Evolutionary conservation across 2,113 vertebrate species (phyloP), one percentile per base, ranked within the genome.

Genomic region (Laterallus jamaicensis): DNA sequence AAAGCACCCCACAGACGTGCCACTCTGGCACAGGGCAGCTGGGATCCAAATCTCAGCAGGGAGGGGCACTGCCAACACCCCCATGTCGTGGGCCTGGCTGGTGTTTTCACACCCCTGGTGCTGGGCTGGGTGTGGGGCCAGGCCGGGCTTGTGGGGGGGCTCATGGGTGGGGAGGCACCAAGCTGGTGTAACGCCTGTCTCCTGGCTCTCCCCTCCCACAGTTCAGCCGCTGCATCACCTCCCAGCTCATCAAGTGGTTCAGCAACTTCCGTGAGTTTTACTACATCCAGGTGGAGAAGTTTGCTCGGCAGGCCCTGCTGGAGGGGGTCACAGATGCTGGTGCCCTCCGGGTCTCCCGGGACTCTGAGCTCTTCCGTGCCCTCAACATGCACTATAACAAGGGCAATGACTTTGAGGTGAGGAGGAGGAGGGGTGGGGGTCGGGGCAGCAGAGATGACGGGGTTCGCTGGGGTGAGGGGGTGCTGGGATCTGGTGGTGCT

Each of bases 221-320:
- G 99, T 99, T 99, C 97, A 99, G 99, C 91, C 99, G 99, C 95
- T 99, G 99, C 97, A 98, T 99, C 97, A 99, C 99, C 63, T 99
- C 99, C 47, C 99, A 99, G 98, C 98, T 99, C 92, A 99, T 99
- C 98, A 99, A 99, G 96, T 99, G 99, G 99, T 99, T 99, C 98
- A 99, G 99, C 96, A 99, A 99, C 97, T 99, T 99, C 95, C 98
- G 99, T 13, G 99, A 99, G 97, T 99, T 99, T 97, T 99, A 99
- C 97, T 99, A 99, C 96, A 99, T 99, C 97, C 99, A 99, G 97
- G 99, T 99, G 98, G 99, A 99, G 97, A 99, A 99, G 97, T 99
- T 98, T 92, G 99, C 99, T 42, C 98, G 99, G 15, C 99, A 99
- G 98, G 98, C 99, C 20, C 98, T 99, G 64, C 95, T 98, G 17